Conservation (phyloP, 1,140 invertebrate genomes). For the Aphis gossypii region DNA sequence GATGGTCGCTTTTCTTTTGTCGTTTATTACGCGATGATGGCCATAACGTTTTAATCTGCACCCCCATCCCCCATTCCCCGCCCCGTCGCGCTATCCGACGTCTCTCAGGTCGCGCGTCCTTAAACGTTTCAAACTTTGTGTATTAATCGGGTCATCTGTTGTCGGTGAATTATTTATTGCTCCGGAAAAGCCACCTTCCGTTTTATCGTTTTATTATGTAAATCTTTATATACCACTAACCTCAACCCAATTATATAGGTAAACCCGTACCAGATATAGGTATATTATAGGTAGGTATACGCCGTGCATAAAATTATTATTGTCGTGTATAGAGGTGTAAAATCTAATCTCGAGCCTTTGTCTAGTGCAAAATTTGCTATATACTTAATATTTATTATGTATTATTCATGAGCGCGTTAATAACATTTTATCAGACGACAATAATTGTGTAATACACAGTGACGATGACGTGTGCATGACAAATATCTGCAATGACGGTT, state of each 20-base stretch:
- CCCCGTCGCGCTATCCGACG: neutral
- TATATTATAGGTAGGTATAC: too few species aligned
- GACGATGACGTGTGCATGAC: neutral
- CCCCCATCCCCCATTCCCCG: too few species aligned
- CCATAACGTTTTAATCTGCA: neutral
- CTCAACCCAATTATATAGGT: slow-evolving; percentile 15
- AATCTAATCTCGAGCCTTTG: neutral
- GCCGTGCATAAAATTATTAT: neutral
- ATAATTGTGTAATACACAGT: neutral
- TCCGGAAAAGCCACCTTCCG: neutral
- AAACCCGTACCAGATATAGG: neutral
- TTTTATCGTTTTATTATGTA: slow-evolving; percentile 10
- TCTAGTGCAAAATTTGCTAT: neutral
- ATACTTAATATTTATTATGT: neutral
- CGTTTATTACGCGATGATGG: neutral
- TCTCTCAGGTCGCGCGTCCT: neutral
- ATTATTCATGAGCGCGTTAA: neutral
- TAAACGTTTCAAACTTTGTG: neutral
- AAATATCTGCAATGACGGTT: neutral
- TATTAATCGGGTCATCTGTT: slow-evolving; percentile 3
- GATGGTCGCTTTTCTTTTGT: neutral
- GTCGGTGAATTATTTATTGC: slow-evolving; percentile 16
- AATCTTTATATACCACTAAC: neutral
- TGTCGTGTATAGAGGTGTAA: neutral
- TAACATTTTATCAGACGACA: neutral